Evolutionary conservation across 1,140 invertebrate species (phyloP).

Genomic region (Augochlora pura): DNA sequence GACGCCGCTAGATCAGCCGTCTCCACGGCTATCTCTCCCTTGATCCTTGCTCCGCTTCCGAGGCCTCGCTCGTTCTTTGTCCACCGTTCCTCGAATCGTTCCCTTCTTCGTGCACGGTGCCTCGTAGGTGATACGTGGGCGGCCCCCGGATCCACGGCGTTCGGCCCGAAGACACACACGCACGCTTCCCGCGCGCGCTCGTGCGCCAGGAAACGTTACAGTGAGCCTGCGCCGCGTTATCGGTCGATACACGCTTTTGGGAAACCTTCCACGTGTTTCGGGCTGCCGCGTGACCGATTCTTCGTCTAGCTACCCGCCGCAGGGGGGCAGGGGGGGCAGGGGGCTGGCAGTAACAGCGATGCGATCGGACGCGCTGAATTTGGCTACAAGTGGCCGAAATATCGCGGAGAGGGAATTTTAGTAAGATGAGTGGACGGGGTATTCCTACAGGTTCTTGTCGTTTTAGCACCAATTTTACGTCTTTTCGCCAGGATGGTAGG

Average conservation of each 20-base stretch:
- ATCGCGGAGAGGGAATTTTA: too few species aligned
- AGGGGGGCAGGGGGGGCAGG: too few species aligned
- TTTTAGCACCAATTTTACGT: too few species aligned
- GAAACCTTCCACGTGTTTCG: slow-evolving; percentile 61
- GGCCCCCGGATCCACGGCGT: slow-evolving; percentile 46
- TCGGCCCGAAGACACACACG: not conserved
- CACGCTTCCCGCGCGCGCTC: not conserved
- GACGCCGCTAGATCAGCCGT: slow-evolving; percentile 42
- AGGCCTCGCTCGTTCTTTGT: slow-evolving; percentile 42
- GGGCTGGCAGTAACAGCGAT: not conserved
- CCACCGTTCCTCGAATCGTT: slow-evolving; percentile 55
- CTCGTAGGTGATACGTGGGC: slow-evolving; percentile 62
- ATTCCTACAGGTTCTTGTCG: too few species aligned
- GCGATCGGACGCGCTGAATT: not conserved
- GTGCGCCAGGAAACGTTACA: slow-evolving; percentile 32
- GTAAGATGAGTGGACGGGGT: too few species aligned
- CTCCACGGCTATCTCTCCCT: slow-evolving; percentile 32
- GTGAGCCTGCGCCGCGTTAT: slow-evolving; percentile 59
- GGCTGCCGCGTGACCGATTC: slow-evolving; percentile 28
- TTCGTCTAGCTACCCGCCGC: not conserved
- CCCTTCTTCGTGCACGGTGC: slow-evolving; percentile 33
- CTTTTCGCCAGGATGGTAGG: too few species aligned
- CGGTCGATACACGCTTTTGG: slow-evolving; percentile 65
- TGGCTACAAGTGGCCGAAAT: too few species aligned
- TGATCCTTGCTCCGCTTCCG: slow-evolving; percentile 41